phyloP scores from a whole-genome alignment of 2,888 invertebrate species.

The Drosophila colorata region DNA sequence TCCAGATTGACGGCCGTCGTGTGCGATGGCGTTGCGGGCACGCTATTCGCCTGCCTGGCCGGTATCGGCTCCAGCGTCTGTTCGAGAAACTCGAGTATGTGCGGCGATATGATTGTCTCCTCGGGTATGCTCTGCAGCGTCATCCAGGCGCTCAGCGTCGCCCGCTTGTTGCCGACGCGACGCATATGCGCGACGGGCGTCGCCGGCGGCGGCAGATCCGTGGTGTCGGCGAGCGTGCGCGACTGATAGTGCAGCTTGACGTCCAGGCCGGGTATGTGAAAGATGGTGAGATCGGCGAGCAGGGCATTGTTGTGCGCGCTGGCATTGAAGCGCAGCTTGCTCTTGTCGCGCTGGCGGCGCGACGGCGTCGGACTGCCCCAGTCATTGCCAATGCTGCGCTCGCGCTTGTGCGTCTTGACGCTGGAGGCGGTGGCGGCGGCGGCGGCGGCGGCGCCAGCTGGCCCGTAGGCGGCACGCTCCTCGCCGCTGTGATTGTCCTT shows the following conservation, averaged over 20 bases:
- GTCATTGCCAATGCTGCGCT: slow-evolving; percentile 84
- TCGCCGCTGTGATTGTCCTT: slow-evolving; percentile 88
- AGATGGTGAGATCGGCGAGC: slow-evolving; percentile 92
- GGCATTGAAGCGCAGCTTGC: slow-evolving; percentile 84
- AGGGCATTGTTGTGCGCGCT: slow-evolving; percentile 85
- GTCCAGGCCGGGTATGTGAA: slow-evolving; percentile 95
- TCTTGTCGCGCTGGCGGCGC: slow-evolving; percentile 84
- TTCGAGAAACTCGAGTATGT: slow-evolving; percentile 98
- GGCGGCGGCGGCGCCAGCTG: slow-evolving; percentile 24
- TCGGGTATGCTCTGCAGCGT: slow-evolving; percentile 98
- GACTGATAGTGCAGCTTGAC: slow-evolving; percentile 95
- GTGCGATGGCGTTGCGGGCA: slow-evolving; percentile 81
- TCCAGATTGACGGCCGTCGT: slow-evolving; percentile 86
- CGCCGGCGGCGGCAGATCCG: slow-evolving; percentile 54
- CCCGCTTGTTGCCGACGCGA: slow-evolving; percentile 92
- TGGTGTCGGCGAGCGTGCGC: slow-evolving; percentile 88
- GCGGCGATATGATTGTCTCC: slow-evolving; percentile 98
- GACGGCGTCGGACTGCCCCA: slow-evolving; percentile 87
- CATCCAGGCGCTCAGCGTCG: slow-evolving; percentile 96
- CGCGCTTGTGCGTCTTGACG: slow-evolving; percentile 83
- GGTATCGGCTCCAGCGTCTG: slow-evolving; percentile 98
- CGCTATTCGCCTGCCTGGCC: slow-evolving; percentile 86
- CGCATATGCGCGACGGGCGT: slow-evolving; percentile 71
- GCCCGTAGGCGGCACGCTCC: slow-evolving; percentile 87
- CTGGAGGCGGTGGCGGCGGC: slow-evolving; percentile 63